Percentiles rank a stretch among this genome's conserved stretches.
Conservation (phyloP, 2,113 vertebrate genomes). For the Pterocles burchelli region DNA sequence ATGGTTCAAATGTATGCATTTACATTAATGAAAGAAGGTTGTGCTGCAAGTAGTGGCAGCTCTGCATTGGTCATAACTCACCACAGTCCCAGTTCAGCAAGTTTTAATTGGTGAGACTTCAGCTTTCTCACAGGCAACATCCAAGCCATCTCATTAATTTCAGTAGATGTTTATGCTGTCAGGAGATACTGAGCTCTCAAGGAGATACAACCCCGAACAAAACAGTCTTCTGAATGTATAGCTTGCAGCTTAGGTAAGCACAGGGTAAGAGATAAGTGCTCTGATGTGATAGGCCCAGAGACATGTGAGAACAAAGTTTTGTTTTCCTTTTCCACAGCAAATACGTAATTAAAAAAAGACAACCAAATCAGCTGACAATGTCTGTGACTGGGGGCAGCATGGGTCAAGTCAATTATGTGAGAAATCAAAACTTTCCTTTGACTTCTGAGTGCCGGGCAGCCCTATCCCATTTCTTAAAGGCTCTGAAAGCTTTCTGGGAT, state of each 20-base stretch:
- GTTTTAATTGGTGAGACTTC: conserved; percentile 36
- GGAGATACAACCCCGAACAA: background rate
- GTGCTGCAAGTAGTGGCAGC: conserved; percentile 23
- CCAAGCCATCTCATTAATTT: conserved; percentile 28
- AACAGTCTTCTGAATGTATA: background rate
- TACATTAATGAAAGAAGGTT: conserved; percentile 26
- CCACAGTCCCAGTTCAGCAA: conserved; percentile 26
- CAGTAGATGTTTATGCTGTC: background rate
- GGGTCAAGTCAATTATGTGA: background rate
- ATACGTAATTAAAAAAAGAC: background rate
- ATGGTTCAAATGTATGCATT: background rate
- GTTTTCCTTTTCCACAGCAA: conserved; percentile 14
- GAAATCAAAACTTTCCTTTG: background rate
- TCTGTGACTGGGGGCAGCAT: background rate
- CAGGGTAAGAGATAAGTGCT: background rate
- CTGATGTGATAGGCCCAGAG: background rate
- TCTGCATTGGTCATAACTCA: conserved; percentile 2
- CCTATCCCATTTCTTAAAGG: background rate
- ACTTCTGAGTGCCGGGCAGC: background rate
- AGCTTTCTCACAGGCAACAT: conserved; percentile 43
- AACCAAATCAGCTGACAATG: background rate
- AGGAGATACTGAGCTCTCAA: background rate
- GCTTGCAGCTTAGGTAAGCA: background rate
- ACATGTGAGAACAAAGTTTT: background rate
- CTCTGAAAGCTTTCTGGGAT: background rate